Evolutionary conservation across 2,113 vertebrate species (phyloP).

Genomic region (Lanius collurio): DNA sequence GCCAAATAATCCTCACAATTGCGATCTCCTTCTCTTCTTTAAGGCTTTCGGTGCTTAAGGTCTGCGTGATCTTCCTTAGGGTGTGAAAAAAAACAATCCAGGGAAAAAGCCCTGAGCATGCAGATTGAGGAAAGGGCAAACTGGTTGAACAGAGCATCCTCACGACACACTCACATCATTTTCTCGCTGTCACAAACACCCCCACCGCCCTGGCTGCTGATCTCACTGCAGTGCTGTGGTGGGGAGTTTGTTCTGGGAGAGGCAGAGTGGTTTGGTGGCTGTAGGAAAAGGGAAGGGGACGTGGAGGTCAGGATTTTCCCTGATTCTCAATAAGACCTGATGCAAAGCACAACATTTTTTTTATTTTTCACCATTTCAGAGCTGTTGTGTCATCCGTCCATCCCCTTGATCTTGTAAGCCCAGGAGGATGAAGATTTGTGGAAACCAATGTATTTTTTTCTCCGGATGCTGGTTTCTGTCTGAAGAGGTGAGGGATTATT

Average conservation of each 20-base stretch:
- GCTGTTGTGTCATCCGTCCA: not conserved
- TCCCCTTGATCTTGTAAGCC: not conserved
- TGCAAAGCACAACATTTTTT: not conserved
- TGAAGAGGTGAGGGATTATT: not conserved
- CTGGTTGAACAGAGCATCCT: not conserved
- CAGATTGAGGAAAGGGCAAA: conserved; percentile 31
- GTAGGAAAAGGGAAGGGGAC: not conserved
- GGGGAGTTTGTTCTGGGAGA: not conserved
- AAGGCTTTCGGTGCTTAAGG: not conserved
- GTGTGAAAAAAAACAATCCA: not conserved
- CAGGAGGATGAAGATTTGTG: not conserved
- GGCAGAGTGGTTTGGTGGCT: not conserved
- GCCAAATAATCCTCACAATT: conserved; percentile 6
- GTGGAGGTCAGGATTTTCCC: not conserved
- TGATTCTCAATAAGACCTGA: not conserved
- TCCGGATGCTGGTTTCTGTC: not conserved
- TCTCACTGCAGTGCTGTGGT: not conserved
- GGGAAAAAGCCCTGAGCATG: not conserved
- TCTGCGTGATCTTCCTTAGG: not conserved
- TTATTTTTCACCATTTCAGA: not conserved
- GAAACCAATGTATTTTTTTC: not conserved
- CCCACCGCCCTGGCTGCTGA: not conserved
- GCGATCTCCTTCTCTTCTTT: not conserved
- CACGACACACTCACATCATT: not conserved
- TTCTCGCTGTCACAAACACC: not conserved